Evolutionary conservation across 2,888 invertebrate genomes (phyloP).

Genomic region (Clusia tigrina): DNA sequence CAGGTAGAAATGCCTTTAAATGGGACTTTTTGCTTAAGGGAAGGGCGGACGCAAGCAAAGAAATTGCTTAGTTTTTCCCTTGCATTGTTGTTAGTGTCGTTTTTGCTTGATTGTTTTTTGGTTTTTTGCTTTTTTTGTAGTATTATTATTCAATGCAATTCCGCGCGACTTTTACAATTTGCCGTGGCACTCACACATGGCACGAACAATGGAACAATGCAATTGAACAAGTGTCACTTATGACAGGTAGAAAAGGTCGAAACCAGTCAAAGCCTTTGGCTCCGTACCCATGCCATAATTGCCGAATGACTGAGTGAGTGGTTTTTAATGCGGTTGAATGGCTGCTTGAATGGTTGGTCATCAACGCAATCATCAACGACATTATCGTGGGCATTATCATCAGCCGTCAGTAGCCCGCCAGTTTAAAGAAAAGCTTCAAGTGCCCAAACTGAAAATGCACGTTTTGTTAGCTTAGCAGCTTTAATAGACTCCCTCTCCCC

Average conservation of each 20-base stretch:
- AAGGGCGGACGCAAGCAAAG: neutral
- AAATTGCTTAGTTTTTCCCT: neutral
- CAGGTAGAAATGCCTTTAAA: neutral
- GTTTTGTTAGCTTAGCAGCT: neutral
- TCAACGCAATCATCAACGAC: neutral
- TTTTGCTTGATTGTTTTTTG: neutral
- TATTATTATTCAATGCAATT: neutral
- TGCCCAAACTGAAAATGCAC: slow-evolving; percentile 1
- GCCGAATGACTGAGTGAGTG: no score
- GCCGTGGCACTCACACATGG: neutral
- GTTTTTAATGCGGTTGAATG: no score
- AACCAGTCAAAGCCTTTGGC: no score
- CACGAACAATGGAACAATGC: neutral
- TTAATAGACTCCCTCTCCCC: neutral
- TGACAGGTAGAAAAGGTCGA: slow-evolving; percentile 16
- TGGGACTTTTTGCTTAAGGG: neutral
- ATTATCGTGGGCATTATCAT: neutral
- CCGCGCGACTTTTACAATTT: neutral
- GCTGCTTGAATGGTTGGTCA: no score
- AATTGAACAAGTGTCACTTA: slow-evolving; percentile 15
- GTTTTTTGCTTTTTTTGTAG: neutral
- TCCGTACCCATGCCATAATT: no score
- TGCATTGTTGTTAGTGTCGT: neutral
- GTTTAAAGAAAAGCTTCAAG: neutral
- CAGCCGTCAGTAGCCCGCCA: neutral